Percentiles rank a stretch among this genome's conserved stretches.
These are phyloP conservation scores for Patella ulyssiponensis DNA, from an alignment of 2,888 invertebrate genomes.

Conservation along the genomic window DNA sequence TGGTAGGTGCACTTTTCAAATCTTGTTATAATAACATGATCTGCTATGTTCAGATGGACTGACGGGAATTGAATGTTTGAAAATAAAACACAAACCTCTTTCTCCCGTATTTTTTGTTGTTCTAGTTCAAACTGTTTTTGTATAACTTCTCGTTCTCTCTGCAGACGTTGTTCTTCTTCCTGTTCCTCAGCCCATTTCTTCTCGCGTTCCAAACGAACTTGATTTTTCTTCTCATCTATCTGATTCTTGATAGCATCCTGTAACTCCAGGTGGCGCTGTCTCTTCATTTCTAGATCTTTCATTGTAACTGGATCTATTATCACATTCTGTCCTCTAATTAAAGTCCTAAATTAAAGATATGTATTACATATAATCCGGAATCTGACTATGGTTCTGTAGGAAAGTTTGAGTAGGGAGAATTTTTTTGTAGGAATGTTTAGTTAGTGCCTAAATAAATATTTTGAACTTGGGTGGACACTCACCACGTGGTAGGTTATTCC, in stretches of 20 bases:
- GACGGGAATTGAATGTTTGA: background rate
- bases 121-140: slow-evolving; percentile 82
- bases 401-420: no score
- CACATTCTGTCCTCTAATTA: slow-evolving; percentile 88
- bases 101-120: slow-evolving; percentile 73
- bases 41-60: no score
- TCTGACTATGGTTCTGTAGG: no score
- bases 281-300: slow-evolving; percentile 85
- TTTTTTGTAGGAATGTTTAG: no score
- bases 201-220: slow-evolving; percentile 84
- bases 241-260: slow-evolving; percentile 72
- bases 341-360: slow-evolving; percentile 73
- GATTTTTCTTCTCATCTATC: slow-evolving; percentile 85
- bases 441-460: no score
- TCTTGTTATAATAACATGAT: no score
- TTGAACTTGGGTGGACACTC: no score
- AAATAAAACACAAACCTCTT: slow-evolving; percentile 49
- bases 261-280: slow-evolving; percentile 79
- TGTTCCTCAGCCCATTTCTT: slow-evolving; percentile 83
- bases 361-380: no score
- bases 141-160: slow-evolving; percentile 80
- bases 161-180: slow-evolving; percentile 84
- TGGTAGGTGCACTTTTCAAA: no score
- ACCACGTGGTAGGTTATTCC: no score
- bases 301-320: slow-evolving; percentile 85